Conservation (phyloP, 37 sponge, comb jelly and placozoan genomes). For the Corticium candelabrum region DNA sequence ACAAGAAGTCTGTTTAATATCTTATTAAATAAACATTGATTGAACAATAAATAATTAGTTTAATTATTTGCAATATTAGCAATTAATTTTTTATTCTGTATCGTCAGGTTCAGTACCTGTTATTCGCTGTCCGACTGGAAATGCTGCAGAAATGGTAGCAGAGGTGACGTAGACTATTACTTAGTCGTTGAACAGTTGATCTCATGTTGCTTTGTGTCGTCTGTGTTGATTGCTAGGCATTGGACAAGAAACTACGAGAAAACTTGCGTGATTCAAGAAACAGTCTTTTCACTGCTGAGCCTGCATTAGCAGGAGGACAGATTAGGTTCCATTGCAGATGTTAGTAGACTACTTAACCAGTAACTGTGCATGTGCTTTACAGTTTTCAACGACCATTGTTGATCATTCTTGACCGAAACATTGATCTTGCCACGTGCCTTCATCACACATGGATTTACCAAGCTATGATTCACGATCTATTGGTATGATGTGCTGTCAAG, state of each 20-base stretch:
- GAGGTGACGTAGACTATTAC: slow-evolving; percentile 21
- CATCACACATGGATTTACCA: slow-evolving; percentile 99
- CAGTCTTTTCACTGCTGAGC: slow-evolving; percentile 68
- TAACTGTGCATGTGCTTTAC: neutral
- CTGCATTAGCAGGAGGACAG: neutral
- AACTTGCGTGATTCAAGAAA: slow-evolving; percentile 79
- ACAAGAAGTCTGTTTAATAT: too few species aligned
- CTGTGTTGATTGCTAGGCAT: slow-evolving; percentile 6
- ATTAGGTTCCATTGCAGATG: neutral
- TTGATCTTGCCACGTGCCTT: slow-evolving; percentile 89
- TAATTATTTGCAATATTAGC: neutral
- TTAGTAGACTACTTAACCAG: neutral
- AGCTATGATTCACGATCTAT: slow-evolving; percentile 81
- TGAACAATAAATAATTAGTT: too few species aligned
- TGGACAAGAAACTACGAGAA: slow-evolving; percentile 86
- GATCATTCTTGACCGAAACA: slow-evolving; percentile 84
- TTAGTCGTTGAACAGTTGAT: neutral
- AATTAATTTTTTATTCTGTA: neutral
- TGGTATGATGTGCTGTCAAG: too few species aligned
- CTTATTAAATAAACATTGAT: too few species aligned
- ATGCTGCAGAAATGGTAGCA: slow-evolving; percentile 95
- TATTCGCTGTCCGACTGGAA: slow-evolving; percentile 91
- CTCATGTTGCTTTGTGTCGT: neutral
- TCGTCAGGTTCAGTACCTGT: slow-evolving; percentile 71
- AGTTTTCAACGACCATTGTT: slow-evolving; percentile 88